Evolutionary conservation across 1,140 invertebrate genomes (phyloP).

Genomic region (Drosophila santomea): DNA sequence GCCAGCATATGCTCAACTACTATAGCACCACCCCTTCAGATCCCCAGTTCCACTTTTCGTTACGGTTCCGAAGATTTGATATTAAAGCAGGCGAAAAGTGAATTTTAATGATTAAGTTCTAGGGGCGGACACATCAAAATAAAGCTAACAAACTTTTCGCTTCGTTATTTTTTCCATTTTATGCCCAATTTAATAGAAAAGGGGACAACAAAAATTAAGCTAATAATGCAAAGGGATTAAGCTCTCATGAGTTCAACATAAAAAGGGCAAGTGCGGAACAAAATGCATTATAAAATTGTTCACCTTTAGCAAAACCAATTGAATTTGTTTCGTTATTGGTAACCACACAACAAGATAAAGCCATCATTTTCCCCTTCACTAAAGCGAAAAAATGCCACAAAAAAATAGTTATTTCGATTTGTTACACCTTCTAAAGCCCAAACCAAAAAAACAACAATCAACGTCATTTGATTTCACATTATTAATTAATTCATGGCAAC

Average conservation of each 20-base stretch:
- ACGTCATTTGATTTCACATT: conserved; percentile 24
- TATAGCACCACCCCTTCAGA: background rate
- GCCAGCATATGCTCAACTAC: conserved; percentile 66
- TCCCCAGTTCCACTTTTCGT: conserved; percentile 4
- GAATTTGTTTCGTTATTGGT: no score
- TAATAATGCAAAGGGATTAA: background rate
- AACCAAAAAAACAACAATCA: conserved; percentile 13
- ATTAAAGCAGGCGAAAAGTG: conserved; percentile 73
- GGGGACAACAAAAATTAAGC: background rate
- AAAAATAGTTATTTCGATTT: conserved; percentile 20
- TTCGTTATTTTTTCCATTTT: conserved; percentile 30
- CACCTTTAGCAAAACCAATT: no score
- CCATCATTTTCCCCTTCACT: background rate
- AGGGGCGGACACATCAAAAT: background rate
- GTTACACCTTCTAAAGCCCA: conserved; percentile 12
- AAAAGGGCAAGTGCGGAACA: no score
- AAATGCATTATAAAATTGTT: no score
- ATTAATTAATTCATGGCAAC: conserved; percentile 47
- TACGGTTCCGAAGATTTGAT: conserved; percentile 61
- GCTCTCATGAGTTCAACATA: no score
- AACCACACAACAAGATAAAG: background rate
- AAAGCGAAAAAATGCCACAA: background rate
- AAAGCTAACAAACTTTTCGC: conserved; percentile 13
- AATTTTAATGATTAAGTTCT: conserved; percentile 68
- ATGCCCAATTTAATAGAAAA: conserved; percentile 37